These are phyloP conservation scores for Crioceris asparagi DNA, from an alignment of 2,888 invertebrate genomes.

Conservation along the genomic window DNA sequence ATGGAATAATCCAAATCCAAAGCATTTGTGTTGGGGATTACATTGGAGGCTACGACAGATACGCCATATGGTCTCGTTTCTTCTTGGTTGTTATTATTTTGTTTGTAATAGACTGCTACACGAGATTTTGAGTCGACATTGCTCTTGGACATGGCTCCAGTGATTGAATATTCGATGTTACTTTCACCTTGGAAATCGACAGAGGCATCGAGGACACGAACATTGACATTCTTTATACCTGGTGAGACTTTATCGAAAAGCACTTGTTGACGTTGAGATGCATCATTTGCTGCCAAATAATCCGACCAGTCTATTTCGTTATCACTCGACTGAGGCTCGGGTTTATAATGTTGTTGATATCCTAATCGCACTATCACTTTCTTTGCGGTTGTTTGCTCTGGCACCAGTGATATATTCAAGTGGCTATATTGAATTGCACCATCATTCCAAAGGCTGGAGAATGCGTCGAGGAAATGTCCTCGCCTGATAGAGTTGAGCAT, in stretches of 20 bases:
- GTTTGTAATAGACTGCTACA: conserved; percentile 41
- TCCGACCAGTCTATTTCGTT: no score
- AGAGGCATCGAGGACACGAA: conserved; percentile 43
- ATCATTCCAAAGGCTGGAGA: conserved; percentile 28
- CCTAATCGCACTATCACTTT: no score
- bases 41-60: conserved; percentile 39
- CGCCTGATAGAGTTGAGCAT: no score
- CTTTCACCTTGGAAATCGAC: conserved; percentile 46
- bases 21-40: conserved; percentile 43
- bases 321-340: no score
- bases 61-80: conserved; percentile 38
- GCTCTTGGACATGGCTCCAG: conserved; percentile 46
- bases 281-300: no score
- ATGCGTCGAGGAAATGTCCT: conserved; percentile 23
- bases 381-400: no score
- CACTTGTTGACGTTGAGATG: conserved; percentile 39
- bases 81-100: conserved; percentile 31
- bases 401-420: no score
- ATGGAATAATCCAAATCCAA: conserved; percentile 47
- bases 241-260: conserved; percentile 44
- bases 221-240: conserved; percentile 44
- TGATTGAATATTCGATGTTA: conserved; percentile 43
- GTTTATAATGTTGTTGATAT: no score
- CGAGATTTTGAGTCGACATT: conserved; percentile 47
- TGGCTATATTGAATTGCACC: conserved; percentile 43